A percentile compares a stretch with the other conserved stretches of the same genome.
Conservation (phyloP, 2,797 vertebrate species). For the Capromys pilorides region DNA sequence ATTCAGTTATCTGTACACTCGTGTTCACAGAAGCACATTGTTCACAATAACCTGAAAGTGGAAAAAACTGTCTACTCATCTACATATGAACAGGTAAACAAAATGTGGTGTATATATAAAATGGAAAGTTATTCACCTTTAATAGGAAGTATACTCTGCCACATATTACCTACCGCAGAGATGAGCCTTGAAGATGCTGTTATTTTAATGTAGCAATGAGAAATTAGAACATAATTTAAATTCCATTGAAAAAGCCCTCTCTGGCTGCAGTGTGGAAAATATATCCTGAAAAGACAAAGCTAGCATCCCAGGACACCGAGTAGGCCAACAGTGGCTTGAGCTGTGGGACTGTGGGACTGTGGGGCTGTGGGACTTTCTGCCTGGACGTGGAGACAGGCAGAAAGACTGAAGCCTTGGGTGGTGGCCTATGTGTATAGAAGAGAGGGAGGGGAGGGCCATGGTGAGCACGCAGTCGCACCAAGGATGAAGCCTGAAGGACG, state of each 20-base stretch:
- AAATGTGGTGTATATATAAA: background rate
- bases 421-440: fast-evolving
- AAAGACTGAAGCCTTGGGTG: background rate
- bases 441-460: background rate
- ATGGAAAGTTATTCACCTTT: background rate
- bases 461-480: background rate
- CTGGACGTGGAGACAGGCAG: background rate
- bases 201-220: background rate
- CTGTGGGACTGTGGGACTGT: background rate
- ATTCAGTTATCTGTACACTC: background rate
- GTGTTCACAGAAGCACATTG: background rate
- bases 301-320: background rate
- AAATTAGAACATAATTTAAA: background rate
- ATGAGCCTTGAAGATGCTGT: background rate
- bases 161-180: background rate
- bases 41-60: background rate
- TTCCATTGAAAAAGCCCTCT: background rate
- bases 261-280: background rate
- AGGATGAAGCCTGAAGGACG: background rate
- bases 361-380: background rate
- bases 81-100: background rate
- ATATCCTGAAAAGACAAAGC: background rate
- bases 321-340: background rate
- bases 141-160: background rate
- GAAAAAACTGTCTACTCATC: background rate